Evolutionary conservation across 2,888 invertebrate species (phyloP).

Genomic region (Eristalis intricaria): DNA sequence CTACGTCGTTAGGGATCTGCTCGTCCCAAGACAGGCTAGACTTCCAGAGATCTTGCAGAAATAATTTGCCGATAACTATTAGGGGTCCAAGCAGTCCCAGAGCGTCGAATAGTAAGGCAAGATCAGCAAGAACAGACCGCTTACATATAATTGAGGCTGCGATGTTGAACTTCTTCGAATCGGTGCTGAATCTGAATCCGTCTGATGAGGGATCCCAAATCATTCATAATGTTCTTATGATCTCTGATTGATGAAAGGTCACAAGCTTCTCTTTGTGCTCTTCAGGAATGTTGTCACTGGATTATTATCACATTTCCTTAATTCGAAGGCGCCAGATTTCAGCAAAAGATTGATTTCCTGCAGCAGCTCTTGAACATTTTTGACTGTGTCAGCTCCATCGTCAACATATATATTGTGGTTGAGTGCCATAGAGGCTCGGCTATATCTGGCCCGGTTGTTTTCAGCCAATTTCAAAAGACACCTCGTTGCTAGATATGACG

Average conservation of each 20-base stretch:
- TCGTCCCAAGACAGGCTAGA: constrained; percentile 4
- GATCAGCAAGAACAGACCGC: constrained; percentile 13
- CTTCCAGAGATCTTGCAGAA: constrained; percentile 21
- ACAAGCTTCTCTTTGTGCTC: background rate
- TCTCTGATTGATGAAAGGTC: background rate
- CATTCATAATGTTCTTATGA: constrained; percentile 25
- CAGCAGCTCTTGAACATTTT: background rate
- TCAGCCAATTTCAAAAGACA: background rate
- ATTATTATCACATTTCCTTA: constrained; percentile 4
- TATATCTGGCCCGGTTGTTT: background rate
- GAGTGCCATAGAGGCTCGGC: background rate
- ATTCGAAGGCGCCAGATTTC: background rate
- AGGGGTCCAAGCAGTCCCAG: too few species aligned
- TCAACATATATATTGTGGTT: background rate
- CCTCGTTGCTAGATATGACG: background rate
- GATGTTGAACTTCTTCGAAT: background rate
- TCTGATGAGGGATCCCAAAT: constrained; percentile 21
- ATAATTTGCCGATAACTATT: background rate
- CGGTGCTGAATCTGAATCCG: constrained; percentile 5
- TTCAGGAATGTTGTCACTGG: background rate
- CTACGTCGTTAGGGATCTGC: background rate
- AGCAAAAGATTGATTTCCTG: background rate
- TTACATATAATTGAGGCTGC: background rate
- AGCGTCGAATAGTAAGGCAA: constrained; percentile 5
- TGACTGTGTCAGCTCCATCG: background rate